These are phyloP conservation scores for Equus przewalskii DNA, from an alignment of 2,113 vertebrate species.

Conservation along the genomic window DNA sequence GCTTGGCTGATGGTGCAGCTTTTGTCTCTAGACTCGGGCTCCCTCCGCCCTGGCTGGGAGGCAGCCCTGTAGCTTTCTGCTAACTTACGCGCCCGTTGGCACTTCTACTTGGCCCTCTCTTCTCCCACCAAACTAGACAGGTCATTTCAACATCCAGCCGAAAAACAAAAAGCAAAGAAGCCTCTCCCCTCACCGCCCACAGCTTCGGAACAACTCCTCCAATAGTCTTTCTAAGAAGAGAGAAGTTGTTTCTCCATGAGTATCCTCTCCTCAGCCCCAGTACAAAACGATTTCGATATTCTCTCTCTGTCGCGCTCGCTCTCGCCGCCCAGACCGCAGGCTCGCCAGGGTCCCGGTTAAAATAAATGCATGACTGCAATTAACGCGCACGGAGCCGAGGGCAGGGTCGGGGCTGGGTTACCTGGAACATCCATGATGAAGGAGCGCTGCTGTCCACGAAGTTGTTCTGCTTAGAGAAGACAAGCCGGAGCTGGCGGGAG, in stretches of 20 bases:
- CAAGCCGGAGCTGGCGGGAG: constrained; percentile 85
- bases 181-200: not conserved
- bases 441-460: constrained; percentile 85
- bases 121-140: not conserved
- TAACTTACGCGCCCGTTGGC: constrained; percentile 32
- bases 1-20: not conserved
- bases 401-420: constrained; percentile 81
- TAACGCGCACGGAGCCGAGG: not conserved
- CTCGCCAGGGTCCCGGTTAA: not conserved
- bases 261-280: not conserved
- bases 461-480: constrained; percentile 86
- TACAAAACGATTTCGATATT: too few species aligned
- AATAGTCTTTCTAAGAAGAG: not conserved
- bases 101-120: not conserved
- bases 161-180: not conserved
- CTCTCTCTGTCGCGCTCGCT: not conserved
- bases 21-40: not conserved
- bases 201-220: constrained; percentile 25
- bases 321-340: not conserved
- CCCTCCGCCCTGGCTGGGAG: not conserved
- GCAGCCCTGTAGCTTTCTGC: not conserved
- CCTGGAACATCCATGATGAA: constrained; percentile 93
- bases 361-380: not conserved
- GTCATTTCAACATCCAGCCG: not conserved
- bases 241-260: constrained; percentile 54